Evolutionary conservation across 64 coral and sea anemone species (phyloP), one percentile per base, ranked within the genome.

Genomic region (Pocillopora verrucosa): DNA sequence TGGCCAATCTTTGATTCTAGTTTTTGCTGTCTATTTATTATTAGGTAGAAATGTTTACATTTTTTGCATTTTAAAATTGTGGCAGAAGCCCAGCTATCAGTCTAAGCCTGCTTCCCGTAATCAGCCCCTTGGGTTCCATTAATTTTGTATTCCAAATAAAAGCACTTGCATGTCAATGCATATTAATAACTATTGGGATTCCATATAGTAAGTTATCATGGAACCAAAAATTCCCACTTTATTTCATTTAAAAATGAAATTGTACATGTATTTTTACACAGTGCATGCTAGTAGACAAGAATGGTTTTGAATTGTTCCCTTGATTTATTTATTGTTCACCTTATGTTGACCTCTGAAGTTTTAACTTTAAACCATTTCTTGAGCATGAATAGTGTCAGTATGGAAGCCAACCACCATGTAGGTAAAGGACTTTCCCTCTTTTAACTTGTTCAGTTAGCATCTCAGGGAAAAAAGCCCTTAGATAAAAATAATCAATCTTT

Each of bases 381-480:
- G 73, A 76, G 73, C 73, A 37, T 76, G 73, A 76, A 76, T 76
- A 76, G 73, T 76, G 73, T 81, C 60, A 24, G 79, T 59, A 88
- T 78, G 51, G 60, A 74, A 74, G 75, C 76, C 76, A 89, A 78
- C 88, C 76, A 80, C 76, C 88, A 80, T 80, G 88, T 72, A 56
- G 76, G 26, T 80, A 89, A 26, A 89, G 76, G 60, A 34, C 60
- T n/a, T 78, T 72, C 16, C 88, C 88, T 69, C 88, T 63, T 81
- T 80, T 59, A 36, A 89, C 88, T 89, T 76, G 59, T 72, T 62
- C 38, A 26, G 76, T 89, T 22, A 89, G 41, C 51, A 89, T 41
- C 65, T 89, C 76, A 78, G 77, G 88, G 24, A 82, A 90, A 82
- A 82, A 69, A 78, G 76, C 82, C 81, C 89, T 77, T 77, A 36